These are phyloP conservation scores for Myotis yumanensis DNA, from an alignment of 2,113 vertebrate genomes.

Conservation along the genomic window DNA sequence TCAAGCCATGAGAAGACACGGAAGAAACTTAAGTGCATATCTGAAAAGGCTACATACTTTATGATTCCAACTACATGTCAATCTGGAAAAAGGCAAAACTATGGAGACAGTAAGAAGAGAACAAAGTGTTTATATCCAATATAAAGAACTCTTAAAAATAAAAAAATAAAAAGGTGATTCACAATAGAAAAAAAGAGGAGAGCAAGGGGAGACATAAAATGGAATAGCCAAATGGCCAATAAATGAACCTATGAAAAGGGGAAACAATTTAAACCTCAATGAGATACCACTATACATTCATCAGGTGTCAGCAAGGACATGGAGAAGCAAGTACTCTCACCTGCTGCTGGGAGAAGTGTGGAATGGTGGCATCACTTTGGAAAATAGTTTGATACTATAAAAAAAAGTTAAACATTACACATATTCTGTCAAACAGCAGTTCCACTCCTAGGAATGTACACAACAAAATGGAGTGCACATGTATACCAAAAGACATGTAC, in stretches of 20 bases:
- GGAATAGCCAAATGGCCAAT: background rate
- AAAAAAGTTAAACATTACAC: background rate
- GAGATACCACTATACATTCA: background rate
- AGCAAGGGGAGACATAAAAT: background rate
- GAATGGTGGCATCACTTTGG: background rate
- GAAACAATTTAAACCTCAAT: background rate
- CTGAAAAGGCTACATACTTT: too few relatives aligned
- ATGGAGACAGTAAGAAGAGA: too few relatives aligned
- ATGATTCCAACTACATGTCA: too few relatives aligned
- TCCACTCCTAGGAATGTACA: background rate
- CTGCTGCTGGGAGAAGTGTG: background rate
- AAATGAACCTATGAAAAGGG: background rate
- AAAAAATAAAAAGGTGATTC: too few relatives aligned
- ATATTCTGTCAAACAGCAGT: background rate
- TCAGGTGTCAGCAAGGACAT: background rate
- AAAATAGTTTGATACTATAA: background rate
- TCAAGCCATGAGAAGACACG: background rate
- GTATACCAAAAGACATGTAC: background rate
- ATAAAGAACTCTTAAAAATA: too few relatives aligned
- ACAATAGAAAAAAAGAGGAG: background rate
- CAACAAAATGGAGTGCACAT: background rate
- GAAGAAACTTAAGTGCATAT: too few relatives aligned
- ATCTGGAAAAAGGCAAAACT: too few relatives aligned
- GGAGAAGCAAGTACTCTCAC: background rate
- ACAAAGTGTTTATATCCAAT: too few relatives aligned